These are phyloP conservation scores for Kradibia gibbosae DNA, from an alignment of 1,140 invertebrate genomes.

Conservation along the genomic window DNA sequence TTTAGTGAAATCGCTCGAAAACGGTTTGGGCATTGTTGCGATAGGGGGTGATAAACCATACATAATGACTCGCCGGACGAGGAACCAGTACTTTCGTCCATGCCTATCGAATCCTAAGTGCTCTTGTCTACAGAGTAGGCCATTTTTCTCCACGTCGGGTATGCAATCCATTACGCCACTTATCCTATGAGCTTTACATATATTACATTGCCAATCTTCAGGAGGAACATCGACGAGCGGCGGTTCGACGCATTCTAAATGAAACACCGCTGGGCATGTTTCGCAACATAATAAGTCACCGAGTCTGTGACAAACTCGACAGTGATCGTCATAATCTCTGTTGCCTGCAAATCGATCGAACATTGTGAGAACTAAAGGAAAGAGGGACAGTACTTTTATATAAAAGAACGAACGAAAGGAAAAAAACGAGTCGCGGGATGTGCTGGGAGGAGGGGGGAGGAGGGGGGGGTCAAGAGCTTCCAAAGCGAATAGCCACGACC, in stretches of 20 bases:
- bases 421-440: background rate
- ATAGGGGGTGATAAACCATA: slow-evolving; percentile 79
- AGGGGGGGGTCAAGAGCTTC: too few relatives aligned
- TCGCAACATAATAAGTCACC: slow-evolving; percentile 97
- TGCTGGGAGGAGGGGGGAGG: background rate
- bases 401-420: background rate
- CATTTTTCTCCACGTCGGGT: slow-evolving; percentile 92
- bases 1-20: background rate
- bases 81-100: slow-evolving; percentile 97
- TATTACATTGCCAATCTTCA: slow-evolving; percentile 96
- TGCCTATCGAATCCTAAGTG: slow-evolving; percentile 94
- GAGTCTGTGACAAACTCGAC: slow-evolving; percentile 93
- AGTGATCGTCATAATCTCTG: slow-evolving; percentile 96
- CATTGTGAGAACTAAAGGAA: too few relatives aligned
- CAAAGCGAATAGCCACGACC: too few relatives aligned
- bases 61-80: slow-evolving; percentile 92
- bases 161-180: slow-evolving; percentile 94
- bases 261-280: slow-evolving; percentile 96
- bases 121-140: slow-evolving; percentile 91
- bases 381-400: too few relatives aligned
- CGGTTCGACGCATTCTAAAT: slow-evolving; percentile 95
- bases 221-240: slow-evolving; percentile 93
- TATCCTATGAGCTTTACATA: slow-evolving; percentile 93
- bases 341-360: slow-evolving; percentile 76
- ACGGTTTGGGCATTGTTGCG: slow-evolving; percentile 57